These are phyloP conservation scores for Sarcophaga bullata DNA, from an alignment of 1,140 invertebrate genomes.

Conservation along the genomic window DNA sequence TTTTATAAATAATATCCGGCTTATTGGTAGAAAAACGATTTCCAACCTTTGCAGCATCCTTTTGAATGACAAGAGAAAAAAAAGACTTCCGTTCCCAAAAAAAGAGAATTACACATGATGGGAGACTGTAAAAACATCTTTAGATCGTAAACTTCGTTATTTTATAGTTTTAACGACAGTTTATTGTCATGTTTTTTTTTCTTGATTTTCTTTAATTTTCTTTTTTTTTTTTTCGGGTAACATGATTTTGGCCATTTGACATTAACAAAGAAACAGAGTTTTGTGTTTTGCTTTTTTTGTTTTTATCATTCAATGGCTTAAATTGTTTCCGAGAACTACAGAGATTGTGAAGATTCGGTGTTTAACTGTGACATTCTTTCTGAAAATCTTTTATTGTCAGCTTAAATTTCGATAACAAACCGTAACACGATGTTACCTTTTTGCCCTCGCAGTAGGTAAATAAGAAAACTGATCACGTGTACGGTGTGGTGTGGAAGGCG, in stretches of 20 bases:
- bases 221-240: neutral
- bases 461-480: neutral
- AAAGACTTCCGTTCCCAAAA: no score
- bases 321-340: conserved; percentile 18
- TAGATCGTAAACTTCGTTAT: neutral
- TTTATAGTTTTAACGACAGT: conserved; percentile 4
- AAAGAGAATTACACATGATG: no score
- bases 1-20: no score
- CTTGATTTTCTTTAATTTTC: no score
- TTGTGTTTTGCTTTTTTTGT: neutral
- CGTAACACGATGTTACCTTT: conserved; percentile 6
- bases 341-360: neutral
- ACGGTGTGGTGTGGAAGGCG: neutral
- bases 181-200: conserved; percentile 19
- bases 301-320: conserved; percentile 4
- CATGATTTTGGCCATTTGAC: neutral
- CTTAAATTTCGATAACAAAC: neutral
- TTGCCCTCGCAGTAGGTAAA: neutral
- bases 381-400: neutral
- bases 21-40: no score
- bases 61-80: no score
- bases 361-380: neutral
- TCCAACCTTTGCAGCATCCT: no score
- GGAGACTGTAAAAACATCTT: no score
- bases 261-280: neutral